phyloP scores from a whole-genome alignment of 2,797 vertebrate genomes.

The Microctenopoma steveboyesi region DNA sequence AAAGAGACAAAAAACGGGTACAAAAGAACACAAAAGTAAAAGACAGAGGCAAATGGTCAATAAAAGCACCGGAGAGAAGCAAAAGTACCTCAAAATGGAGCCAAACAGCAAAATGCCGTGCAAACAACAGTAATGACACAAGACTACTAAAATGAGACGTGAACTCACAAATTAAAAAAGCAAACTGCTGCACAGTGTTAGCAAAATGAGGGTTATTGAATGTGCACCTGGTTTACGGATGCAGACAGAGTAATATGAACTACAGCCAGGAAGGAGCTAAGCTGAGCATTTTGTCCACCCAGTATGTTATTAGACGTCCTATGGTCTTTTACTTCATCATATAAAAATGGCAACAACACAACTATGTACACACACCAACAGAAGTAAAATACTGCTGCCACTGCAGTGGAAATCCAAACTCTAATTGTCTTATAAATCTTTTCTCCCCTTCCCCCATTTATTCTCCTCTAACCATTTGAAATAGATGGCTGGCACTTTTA shows the following conservation, averaged over 20 bases:
- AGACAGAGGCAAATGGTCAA: no score
- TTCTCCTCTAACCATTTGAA: slow-evolving; percentile 69
- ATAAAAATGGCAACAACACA: slow-evolving; percentile 19
- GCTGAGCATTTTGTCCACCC: background rate
- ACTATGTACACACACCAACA: slow-evolving; percentile 4
- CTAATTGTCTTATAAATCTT: slow-evolving; percentile 70
- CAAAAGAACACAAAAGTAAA: no score
- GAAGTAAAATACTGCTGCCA: slow-evolving; percentile 39
- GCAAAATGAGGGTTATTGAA: background rate
- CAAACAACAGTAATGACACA: no score
- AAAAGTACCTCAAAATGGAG: no score
- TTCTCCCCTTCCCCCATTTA: slow-evolving; percentile 44
- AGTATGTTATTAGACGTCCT: background rate
- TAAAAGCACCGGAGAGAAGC: no score
- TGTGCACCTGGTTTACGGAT: background rate
- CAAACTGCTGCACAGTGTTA: no score
- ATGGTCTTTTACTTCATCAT: slow-evolving; percentile 18
- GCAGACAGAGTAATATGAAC: background rate
- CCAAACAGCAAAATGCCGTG: background rate
- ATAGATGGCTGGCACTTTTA: slow-evolving; percentile 60
- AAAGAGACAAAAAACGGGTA: no score
- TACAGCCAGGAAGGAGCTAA: background rate
- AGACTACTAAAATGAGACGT: no score
- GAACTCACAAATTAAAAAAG: no score
- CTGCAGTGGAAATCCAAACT: slow-evolving; percentile 60